phyloP scores from a whole-genome alignment of 2,888 invertebrate genomes.

The Phalera bucephala region DNA sequence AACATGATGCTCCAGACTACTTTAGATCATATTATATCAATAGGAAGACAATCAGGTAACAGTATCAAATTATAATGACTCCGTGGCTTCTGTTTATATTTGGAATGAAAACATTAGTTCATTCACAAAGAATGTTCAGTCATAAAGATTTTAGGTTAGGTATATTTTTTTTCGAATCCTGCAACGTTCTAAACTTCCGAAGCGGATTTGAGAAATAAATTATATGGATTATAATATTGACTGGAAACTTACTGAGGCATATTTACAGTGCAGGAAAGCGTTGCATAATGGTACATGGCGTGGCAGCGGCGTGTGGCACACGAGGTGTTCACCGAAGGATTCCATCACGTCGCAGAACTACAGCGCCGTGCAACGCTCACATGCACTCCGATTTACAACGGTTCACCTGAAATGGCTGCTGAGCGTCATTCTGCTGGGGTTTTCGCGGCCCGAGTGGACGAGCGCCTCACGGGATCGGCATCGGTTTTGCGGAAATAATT shows the following conservation, averaged over 20 bases:
- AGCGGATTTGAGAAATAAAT: background rate
- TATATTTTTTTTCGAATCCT: slow-evolving; percentile 8
- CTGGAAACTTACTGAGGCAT: slow-evolving; percentile 54
- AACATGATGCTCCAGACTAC: slow-evolving; percentile 33
- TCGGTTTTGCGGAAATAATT: slow-evolving; percentile 36
- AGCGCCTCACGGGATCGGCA: slow-evolving; percentile 14
- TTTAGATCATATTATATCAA: slow-evolving; percentile 18
- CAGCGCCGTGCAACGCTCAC: slow-evolving; percentile 28
- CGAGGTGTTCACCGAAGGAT: slow-evolving; percentile 42
- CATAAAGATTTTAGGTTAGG: background rate
- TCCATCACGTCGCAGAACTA: slow-evolving; percentile 39
- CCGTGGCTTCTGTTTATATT: slow-evolving; percentile 5
- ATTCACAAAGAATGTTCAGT: slow-evolving; percentile 1
- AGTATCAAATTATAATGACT: slow-evolving; percentile 3
- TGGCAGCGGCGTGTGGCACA: slow-evolving; percentile 46
- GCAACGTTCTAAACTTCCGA: background rate
- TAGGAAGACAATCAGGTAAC: slow-evolving; percentile 9
- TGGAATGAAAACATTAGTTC: slow-evolving; percentile 4
- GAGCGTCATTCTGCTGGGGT: no score
- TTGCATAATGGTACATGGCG: slow-evolving; percentile 64
- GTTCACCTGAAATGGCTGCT: slow-evolving; percentile 37
- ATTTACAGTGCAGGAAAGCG: slow-evolving; percentile 42
- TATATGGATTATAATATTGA: slow-evolving; percentile 13
- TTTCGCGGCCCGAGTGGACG: slow-evolving; percentile 9
- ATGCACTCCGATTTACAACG: slow-evolving; percentile 35